Evolutionary conservation across 2,797 vertebrate species (phyloP), one percentile per base, ranked within the genome.

Genomic region (Hydrocynus forskahlii): DNA sequence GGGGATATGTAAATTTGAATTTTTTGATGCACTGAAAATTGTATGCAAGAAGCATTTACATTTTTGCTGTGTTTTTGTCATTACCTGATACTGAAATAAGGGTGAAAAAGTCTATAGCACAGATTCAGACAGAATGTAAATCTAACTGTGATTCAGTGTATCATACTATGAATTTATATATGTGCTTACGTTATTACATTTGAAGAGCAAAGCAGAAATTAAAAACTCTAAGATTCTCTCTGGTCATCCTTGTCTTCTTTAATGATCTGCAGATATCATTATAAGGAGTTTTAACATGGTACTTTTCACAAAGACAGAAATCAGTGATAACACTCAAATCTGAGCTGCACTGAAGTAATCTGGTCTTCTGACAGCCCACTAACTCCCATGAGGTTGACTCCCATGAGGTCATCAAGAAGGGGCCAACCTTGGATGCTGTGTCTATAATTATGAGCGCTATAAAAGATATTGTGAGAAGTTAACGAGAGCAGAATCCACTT

Each of bases 381-480:
- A 50, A 75, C 35, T 35, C 35, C 35, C 35, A 35, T 35, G 35
- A 35, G 35, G 35, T 5, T 35, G 35, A 35, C 25, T 54, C 38
- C 69, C 16, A 48, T 45, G 52, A 74, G 66, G 21, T 75, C 78
- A 78, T 75, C 55, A 79, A 76, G 40, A 43, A n/a, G 40, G 73
- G 64, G 68, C 55, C 71, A 79, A 64, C n/a, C 19, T 19, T 55
- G 0, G 57, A 35, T 48, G 48, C 79, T 52, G 23, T 10, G 2
- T 59, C 57, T 78, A 19, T 64, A 68, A 78, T 83, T 79, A 76
- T 59, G 78, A 54, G 21, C 23, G 60, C 29, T 77, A 71, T 86
- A 78, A 82, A 84, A 85, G 74, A 85, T 78, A 83, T 78, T 80
- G 70, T 59, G 60, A 83, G 60, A 82, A 68, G 29, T 80, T 78